Base-by-base conservation (phyloP, 1,140 invertebrate species). In the Macrocentrus cingulum region DNA sequence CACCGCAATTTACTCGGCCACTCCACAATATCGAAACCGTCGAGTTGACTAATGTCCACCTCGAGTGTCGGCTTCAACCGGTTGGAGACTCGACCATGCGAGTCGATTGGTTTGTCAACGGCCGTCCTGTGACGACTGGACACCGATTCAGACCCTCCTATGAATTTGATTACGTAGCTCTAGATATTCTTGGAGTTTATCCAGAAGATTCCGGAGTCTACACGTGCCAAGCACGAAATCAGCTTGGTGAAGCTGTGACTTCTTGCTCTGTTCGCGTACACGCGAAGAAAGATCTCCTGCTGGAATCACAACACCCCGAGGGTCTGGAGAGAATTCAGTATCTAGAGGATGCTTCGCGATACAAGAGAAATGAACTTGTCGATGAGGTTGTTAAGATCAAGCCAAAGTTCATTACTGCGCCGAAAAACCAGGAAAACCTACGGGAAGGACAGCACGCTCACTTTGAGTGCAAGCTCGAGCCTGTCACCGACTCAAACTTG, bases 21-120 rank as follows among this genome's bases (percentile, higher is more conserved):
- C 73, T 97, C 60, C 92, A 95, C 71, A 95, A 95, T 69, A 88
- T 94, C 59, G 92, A 95, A 74, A 94, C 92, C 0, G 81, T 94
- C 52, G 95, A 98, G 82, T 85, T 95, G 34, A 92, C 91, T 0
- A 94, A 95, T 69, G 90, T 97, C 25, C 94, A 97, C 74, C 82
- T 98, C 69, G 95, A 97, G 80, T 94, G 91, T 66, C 87, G 94
- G 52, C 81, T 98, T 25, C 90, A 94, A 70, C 97, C 97, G 3
- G 89, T 97, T 50, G 94, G 95, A 22, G 97, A 99, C 80, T 87
- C 94, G 0, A 90, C 88, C 4, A 97, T 99, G 94, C 89, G 85
- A 73, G 91, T 99, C 3, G 95, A 99, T 65, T 99, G 97, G 97
- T 92, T 96, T 71, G 91, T 94, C 18, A 97, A 99, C 79, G 95